Base-by-base conservation (phyloP, 2,888 invertebrate species). In the Liopterus haemorrhoidalis region DNA sequence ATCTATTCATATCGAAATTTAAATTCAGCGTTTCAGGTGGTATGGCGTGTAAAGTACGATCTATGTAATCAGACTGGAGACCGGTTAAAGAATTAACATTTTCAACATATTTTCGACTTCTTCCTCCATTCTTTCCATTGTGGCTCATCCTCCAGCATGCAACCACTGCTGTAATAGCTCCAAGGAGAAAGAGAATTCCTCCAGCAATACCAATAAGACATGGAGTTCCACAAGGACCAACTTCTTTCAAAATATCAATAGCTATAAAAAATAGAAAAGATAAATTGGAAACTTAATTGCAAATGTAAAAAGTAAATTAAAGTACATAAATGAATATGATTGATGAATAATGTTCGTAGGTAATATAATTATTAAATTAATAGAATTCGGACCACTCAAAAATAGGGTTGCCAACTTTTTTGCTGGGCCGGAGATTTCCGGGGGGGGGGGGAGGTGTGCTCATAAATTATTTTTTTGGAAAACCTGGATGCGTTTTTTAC, bases 141-240 rank as follows among this genome's bases (percentile, higher is more conserved):
- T 57, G 55, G 41, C 59, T 59, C 19, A 62, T 32, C 20, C 60
- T 50, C 63, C 65, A 68, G 43, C 64, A 65, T 14, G 63, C 55
- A 6, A 64, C 57, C 4, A 63, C 55, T 5, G 61, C 51, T 3
- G 59, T 59, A 4, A 63, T 56, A 1, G 61, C 58, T 5, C 59
- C 56, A 20, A 59, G 52, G 5, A 65, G 54, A 50, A 72, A 68
- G 6, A 70, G 54, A 12, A 65, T 61, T 0, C 68, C 70, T 0
- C 66, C 66, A 12, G 66, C 62, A 3, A 71, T 66, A 8, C 71
- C 70, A 41, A 70, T 53, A 49, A 72, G 61, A 50, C 74, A 74
- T 2, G 66, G 60, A 0, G 69, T 65, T 18, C 72, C 73, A 51
- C 74, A 74, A 3, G 58, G 54, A 36, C 57, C 53, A 18, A 25